A percentile compares a stretch with the other conserved stretches of the same genome.
Evolutionary conservation across 2,113 vertebrate genomes (phyloP).

Genomic region (Ginglymostoma cirratum): DNA sequence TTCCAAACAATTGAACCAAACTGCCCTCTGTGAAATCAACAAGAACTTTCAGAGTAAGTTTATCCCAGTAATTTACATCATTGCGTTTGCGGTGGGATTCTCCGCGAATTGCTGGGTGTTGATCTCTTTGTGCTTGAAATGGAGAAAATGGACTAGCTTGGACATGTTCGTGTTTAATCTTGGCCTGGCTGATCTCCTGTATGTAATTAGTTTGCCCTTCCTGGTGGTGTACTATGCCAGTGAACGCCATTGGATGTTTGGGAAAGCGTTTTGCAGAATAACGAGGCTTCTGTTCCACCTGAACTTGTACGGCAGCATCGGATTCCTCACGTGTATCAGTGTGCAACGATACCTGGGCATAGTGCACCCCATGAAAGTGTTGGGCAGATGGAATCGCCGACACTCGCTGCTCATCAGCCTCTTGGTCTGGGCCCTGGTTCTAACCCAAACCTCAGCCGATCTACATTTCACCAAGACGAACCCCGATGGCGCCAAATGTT

Average conservation of each 20-base stretch:
- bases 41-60: conserved; percentile 43
- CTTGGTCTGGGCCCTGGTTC: conserved; percentile 58
- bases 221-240: conserved; percentile 56
- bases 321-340: conserved; percentile 73
- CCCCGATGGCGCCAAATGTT: background rate
- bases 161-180: conserved; percentile 62
- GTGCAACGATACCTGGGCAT: conserved; percentile 71
- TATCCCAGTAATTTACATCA: conserved; percentile 55
- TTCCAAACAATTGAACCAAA: background rate
- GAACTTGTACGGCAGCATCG: conserved; percentile 72
- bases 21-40: background rate
- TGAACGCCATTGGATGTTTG: conserved; percentile 57
- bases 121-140: conserved; percentile 48
- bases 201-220: conserved; percentile 66
- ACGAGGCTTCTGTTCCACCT: conserved; percentile 64
- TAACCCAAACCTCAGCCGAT: conserved; percentile 55
- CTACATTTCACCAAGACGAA: conserved; percentile 54
- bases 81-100: conserved; percentile 61
- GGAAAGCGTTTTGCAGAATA: conserved; percentile 58
- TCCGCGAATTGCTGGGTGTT: conserved; percentile 55
- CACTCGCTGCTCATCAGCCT: conserved; percentile 44
- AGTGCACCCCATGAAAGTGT: conserved; percentile 59
- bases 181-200: conserved; percentile 63
- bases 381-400: conserved; percentile 52
- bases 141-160: conserved; percentile 46